A percentile compares a stretch with the other conserved stretches of the same genome.
These are phyloP conservation scores for Mirounga angustirostris DNA, from an alignment of 2,113 vertebrate genomes.

Conservation along the genomic window DNA sequence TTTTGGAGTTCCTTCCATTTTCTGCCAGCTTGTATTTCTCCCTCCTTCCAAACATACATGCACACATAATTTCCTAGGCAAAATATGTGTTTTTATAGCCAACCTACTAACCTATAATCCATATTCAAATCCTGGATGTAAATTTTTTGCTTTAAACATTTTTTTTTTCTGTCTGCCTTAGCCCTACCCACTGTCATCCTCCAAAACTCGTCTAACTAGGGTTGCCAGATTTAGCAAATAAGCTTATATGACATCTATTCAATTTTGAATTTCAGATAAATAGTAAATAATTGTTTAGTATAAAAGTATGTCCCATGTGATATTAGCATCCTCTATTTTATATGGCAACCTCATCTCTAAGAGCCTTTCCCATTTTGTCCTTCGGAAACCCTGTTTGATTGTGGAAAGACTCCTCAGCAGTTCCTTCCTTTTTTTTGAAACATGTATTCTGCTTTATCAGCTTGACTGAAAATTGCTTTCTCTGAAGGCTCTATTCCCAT, in stretches of 20 bases:
- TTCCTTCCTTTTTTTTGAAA: not conserved
- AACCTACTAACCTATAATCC: not conserved
- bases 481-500: not conserved
- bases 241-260: not conserved
- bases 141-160: slow-evolving; percentile 47
- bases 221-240: slow-evolving; percentile 36
- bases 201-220: not conserved
- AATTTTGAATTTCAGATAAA: slow-evolving; percentile 52
- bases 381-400: slow-evolving; percentile 29
- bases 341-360: not conserved
- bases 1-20: slow-evolving; percentile 44
- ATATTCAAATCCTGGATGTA: slow-evolving; percentile 17
- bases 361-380: not conserved
- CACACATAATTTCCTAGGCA: not conserved
- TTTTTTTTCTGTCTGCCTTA: slow-evolving; percentile 34
- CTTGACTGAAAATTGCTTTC: not conserved
- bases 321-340: not conserved
- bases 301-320: not conserved
- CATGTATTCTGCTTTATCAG: not conserved
- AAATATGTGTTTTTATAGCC: not conserved
- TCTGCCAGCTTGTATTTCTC: not conserved
- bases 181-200: not conserved
- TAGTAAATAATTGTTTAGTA: slow-evolving; percentile 28
- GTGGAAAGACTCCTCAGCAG: not conserved
- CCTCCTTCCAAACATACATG: not conserved